phyloP scores from a whole-genome alignment of 2,113 vertebrate genomes.

The Lophotis ruficrista region DNA sequence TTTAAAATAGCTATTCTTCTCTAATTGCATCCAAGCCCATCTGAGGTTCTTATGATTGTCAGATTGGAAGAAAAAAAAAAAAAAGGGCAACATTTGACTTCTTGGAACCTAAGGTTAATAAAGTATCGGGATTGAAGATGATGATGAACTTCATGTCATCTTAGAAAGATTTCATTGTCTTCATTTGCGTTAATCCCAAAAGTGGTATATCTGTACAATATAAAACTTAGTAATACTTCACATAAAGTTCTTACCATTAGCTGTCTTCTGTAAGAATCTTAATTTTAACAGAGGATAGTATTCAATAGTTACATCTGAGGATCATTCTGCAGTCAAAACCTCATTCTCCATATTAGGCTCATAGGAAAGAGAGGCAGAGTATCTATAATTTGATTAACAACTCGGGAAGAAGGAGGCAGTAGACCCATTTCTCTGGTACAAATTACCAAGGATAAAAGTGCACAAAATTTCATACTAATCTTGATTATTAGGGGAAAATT shows the following conservation, averaged over 20 bases:
- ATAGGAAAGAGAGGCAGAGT: not conserved
- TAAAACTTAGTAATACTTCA: not conserved
- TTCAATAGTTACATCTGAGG: not conserved
- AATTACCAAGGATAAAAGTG: not conserved
- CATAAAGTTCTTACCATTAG: not conserved
- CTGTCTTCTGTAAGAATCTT: not conserved
- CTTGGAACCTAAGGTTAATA: not conserved
- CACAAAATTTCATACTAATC: not conserved
- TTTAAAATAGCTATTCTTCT: not conserved
- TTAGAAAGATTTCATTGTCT: not conserved
- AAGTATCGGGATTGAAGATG: not conserved
- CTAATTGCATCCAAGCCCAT: not conserved
- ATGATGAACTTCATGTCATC: not conserved
- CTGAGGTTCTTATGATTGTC: not conserved
- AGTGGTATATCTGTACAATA: not conserved
- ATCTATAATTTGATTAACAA: not conserved
- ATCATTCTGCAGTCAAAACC: not conserved
- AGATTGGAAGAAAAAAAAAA: not conserved
- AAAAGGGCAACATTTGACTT: not conserved
- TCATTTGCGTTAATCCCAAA: not conserved
- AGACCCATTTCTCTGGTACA: not conserved
- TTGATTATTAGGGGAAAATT: not conserved
- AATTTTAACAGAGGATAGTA: not conserved
- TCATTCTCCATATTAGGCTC: not conserved
- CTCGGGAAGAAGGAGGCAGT: not conserved